These are phyloP conservation scores for Heterohyrax brucei DNA, from an alignment of 2,797 vertebrate species.

Conservation along the genomic window DNA sequence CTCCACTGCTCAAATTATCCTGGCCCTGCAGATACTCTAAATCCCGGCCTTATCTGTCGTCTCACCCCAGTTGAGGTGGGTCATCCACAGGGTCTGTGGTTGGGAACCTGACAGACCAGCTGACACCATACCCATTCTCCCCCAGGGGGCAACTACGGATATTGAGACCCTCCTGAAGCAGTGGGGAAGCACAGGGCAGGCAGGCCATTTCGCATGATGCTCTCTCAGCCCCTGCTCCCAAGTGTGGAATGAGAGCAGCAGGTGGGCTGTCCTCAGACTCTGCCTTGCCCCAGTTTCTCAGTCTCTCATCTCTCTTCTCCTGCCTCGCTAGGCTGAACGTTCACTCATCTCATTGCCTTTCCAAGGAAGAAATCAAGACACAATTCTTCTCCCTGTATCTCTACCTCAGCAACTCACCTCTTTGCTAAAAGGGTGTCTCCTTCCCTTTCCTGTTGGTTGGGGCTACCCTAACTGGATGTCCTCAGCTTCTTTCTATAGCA, in stretches of 20 bases:
- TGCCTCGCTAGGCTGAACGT: background rate
- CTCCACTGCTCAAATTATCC: background rate
- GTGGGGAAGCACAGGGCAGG: background rate
- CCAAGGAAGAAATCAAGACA: background rate
- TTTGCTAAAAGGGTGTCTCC: background rate
- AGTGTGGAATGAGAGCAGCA: background rate
- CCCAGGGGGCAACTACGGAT: background rate
- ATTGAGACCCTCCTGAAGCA: background rate
- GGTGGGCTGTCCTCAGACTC: background rate
- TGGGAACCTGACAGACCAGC: background rate
- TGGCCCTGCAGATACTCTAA: background rate
- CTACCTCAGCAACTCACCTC: background rate
- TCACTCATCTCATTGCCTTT: background rate
- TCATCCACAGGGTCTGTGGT: background rate
- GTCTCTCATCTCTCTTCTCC: background rate
- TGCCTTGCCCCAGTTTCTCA: background rate
- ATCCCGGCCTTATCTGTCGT: background rate
- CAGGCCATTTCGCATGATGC: background rate
- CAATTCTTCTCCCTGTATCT: background rate
- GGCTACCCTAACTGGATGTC: background rate
- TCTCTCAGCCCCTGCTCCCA: background rate
- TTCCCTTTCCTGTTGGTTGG: background rate
- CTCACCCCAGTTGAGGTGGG: background rate
- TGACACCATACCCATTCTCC: background rate
- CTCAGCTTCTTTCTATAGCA: background rate